Evolutionary conservation across 2,113 vertebrate genomes (phyloP).

Genomic region (Anolis sagrei): DNA sequence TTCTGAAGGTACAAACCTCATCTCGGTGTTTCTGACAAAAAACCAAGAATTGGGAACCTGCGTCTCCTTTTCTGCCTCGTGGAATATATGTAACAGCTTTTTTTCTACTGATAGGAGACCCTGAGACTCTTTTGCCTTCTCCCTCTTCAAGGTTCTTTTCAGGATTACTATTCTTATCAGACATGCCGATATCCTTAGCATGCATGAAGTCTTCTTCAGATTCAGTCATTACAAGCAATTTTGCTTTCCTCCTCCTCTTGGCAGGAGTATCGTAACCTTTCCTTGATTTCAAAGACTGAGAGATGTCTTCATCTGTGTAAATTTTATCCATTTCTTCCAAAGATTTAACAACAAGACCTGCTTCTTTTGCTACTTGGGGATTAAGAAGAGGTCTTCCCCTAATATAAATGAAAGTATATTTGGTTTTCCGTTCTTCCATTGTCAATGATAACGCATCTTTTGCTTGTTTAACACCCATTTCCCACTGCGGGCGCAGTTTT

Average conservation of each 20-base stretch:
- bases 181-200: slow-evolving; percentile 16
- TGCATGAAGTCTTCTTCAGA: slow-evolving; percentile 47
- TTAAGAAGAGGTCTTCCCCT: slow-evolving; percentile 87
- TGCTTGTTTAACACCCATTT: slow-evolving; percentile 88
- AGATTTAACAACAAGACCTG: slow-evolving; percentile 73
- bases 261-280: slow-evolving; percentile 70
- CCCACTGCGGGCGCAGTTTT: slow-evolving; percentile 91
- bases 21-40: slow-evolving; percentile 86
- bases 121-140: slow-evolving; percentile 64
- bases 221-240: slow-evolving; percentile 49
- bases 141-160: slow-evolving; percentile 67
- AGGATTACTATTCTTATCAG: slow-evolving; percentile 7
- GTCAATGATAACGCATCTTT: slow-evolving; percentile 85
- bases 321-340: slow-evolving; percentile 61
- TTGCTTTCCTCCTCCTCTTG: slow-evolving; percentile 78
- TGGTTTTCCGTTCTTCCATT: slow-evolving; percentile 83
- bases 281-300: slow-evolving; percentile 13
- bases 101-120: slow-evolving; percentile 74
- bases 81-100: slow-evolving; percentile 68
- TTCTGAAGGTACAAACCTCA: slow-evolving; percentile 74
- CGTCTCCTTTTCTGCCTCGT: slow-evolving; percentile 76
- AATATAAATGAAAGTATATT: slow-evolving; percentile 89
- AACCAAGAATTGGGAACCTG: slow-evolving; percentile 81
- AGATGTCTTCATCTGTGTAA: slow-evolving; percentile 55
- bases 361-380: slow-evolving; percentile 80